These are phyloP conservation scores for Mylabris phalerata DNA, from an alignment of 1,140 invertebrate species.

Conservation along the genomic window DNA sequence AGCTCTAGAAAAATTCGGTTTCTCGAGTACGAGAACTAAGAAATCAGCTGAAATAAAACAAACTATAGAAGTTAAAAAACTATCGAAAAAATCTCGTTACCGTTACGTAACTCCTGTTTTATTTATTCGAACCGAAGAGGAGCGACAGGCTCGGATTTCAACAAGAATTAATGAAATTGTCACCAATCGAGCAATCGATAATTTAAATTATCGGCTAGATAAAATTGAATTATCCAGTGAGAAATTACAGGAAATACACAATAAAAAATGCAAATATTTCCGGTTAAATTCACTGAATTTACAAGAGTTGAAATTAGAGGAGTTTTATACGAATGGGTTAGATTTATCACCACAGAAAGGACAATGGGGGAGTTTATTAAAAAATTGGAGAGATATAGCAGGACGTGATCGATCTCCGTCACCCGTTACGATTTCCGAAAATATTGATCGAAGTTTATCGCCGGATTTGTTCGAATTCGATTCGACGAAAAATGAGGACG, in stretches of 20 bases:
- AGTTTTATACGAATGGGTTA: conserved; percentile 24
- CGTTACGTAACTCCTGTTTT: conserved; percentile 1
- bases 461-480: conserved; percentile 48
- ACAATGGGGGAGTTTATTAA: conserved; percentile 32
- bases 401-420: conserved; percentile 30
- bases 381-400: conserved; percentile 34
- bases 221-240: neutral
- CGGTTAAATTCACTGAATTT: neutral
- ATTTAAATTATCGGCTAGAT: neutral
- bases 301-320: neutral
- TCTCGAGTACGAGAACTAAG: conserved; percentile 9
- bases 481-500: neutral
- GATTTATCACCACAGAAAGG: conserved; percentile 12
- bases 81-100: conserved; percentile 2
- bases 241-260: neutral
- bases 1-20: conserved; percentile 20
- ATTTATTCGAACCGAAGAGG: neutral
- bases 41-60: neutral
- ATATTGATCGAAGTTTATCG: conserved; percentile 34
- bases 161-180: conserved; percentile 31
- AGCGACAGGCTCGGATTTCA: conserved; percentile 3
- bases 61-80: conserved; percentile 2
- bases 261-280: neutral
- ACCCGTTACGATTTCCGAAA: neutral
- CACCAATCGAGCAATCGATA: conserved; percentile 23